Evolutionary conservation across 2,113 vertebrate species (phyloP).

Genomic region (Cottus gobio): DNA sequence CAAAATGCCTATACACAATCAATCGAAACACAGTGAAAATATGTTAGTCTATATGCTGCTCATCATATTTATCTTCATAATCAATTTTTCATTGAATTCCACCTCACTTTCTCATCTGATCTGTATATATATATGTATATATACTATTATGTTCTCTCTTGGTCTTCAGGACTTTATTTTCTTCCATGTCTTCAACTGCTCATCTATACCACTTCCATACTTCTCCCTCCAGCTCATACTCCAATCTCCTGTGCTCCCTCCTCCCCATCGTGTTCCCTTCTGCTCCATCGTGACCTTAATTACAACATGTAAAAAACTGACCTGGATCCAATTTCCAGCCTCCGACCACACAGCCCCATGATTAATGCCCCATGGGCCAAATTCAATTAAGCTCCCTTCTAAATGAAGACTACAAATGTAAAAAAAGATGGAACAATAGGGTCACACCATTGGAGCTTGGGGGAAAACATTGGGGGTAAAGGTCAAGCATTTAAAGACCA

Average conservation of each 20-base stretch:
- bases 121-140: slow-evolving; percentile 2
- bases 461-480: slow-evolving; percentile 12
- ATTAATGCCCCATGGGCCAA: slow-evolving; percentile 70
- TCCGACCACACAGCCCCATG: slow-evolving; percentile 54
- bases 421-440: slow-evolving; percentile 39
- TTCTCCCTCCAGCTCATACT: background rate
- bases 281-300: slow-evolving; percentile 74
- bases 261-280: background rate
- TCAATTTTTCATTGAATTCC: background rate
- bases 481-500: slow-evolving; percentile 26
- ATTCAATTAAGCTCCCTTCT: slow-evolving; percentile 77
- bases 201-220: background rate
- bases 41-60: background rate
- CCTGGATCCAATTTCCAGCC: slow-evolving; percentile 74
- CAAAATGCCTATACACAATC: slow-evolving; percentile 22
- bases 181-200: background rate
- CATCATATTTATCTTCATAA: background rate
- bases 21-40: background rate
- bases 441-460: slow-evolving; percentile 8
- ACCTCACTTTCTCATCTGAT: background rate
- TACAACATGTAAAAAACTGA: slow-evolving; percentile 78
- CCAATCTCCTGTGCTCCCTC: background rate
- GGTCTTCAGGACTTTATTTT: background rate
- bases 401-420: slow-evolving; percentile 48
- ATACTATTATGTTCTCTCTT: background rate